Conservation (phyloP, 2,888 invertebrate genomes). For the Parnassius apollo region DNA sequence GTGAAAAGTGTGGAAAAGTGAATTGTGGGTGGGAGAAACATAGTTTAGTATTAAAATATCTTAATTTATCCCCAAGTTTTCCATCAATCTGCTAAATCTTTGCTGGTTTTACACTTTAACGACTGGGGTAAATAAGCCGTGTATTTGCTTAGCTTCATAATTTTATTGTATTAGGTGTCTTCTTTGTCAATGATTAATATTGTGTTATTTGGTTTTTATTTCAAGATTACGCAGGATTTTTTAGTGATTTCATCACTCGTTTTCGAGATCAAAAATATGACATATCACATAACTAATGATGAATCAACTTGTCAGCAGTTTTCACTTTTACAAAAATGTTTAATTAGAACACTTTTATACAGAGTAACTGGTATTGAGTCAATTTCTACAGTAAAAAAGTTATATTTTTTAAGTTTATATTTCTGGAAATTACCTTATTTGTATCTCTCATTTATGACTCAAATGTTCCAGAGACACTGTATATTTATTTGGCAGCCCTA, state of each 20-base stretch:
- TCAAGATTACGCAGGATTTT: too few species aligned
- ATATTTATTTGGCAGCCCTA: constrained; percentile 76
- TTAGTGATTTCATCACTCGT: too few species aligned
- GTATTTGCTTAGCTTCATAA: too few species aligned
- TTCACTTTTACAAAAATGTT: constrained; percentile 32
- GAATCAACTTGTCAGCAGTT: constrained; percentile 46
- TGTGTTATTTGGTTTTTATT: too few species aligned
- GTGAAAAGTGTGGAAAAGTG: background rate
- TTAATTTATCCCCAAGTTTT: too few species aligned
- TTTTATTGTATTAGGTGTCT: too few species aligned
- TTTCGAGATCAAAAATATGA: too few species aligned
- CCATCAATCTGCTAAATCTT: too few species aligned
- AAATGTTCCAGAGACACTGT: constrained; percentile 50
- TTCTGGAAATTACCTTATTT: too few species aligned
- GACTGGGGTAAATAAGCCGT: too few species aligned
- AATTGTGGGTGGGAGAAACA: background rate
- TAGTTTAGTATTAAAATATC: background rate
- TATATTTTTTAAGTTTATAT: background rate
- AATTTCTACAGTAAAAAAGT: background rate
- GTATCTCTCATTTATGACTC: constrained; percentile 15
- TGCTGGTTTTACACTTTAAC: too few species aligned
- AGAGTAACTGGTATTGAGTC: constrained; percentile 38
- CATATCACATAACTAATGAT: constrained; percentile 4
- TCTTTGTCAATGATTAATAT: too few species aligned
- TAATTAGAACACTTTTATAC: constrained; percentile 30